These are phyloP conservation scores for Plumapathes pennacea DNA, from an alignment of 92 coral and sea anemone genomes.

Conservation along the genomic window DNA sequence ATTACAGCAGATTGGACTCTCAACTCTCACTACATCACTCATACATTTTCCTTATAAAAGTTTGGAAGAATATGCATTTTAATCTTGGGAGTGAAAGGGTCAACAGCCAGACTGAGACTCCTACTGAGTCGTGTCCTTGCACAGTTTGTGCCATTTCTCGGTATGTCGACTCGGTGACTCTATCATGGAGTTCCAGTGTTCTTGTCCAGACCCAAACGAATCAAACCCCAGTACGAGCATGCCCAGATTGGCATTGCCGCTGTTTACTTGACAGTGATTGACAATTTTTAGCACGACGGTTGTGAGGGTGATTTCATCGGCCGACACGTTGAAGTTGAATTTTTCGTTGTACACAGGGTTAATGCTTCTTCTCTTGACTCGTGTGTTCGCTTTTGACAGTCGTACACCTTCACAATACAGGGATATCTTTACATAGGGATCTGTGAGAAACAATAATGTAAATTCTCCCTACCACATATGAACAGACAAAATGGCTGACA, in stretches of 20 bases:
- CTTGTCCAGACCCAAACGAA: conserved; percentile 89
- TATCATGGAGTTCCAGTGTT: conserved; percentile 95
- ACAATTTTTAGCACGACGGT: conserved; percentile 86
- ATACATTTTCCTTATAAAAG: too few species aligned
- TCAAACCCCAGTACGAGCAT: conserved; percentile 87
- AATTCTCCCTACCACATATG: too few species aligned
- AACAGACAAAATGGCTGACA: too few species aligned
- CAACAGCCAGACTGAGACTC: too few species aligned
- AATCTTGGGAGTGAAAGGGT: too few species aligned
- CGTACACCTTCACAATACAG: conserved; percentile 90
- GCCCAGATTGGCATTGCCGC: conserved; percentile 61
- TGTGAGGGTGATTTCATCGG: conserved; percentile 94
- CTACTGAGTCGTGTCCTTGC: too few species aligned
- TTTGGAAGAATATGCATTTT: too few species aligned
- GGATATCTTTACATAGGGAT: conserved; percentile 90
- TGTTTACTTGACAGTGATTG: conserved; percentile 70
- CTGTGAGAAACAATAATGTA: conserved; percentile 50
- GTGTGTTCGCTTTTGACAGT: conserved; percentile 86
- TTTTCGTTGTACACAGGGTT: conserved; percentile 97
- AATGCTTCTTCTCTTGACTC: conserved; percentile 82
- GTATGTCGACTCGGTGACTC: conserved; percentile 91
- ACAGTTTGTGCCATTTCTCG: conserved; percentile 91
- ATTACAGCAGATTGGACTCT: too few species aligned
- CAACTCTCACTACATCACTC: too few species aligned
- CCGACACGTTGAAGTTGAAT: conserved; percentile 89